Conservation (phyloP, 2,888 invertebrate genomes). For the Macropis europaea region DNA sequence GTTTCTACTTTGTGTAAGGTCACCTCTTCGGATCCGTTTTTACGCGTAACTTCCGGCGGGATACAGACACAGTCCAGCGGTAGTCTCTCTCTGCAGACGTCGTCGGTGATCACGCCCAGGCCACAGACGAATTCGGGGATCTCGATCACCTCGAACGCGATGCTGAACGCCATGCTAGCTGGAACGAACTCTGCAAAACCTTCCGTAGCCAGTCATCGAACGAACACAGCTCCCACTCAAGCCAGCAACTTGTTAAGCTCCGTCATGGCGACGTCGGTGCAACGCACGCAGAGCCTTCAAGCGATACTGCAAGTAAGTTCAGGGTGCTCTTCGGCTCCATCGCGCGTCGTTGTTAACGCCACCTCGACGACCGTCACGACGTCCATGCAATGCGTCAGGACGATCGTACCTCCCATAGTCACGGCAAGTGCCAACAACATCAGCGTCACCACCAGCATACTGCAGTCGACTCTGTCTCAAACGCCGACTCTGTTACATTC, state of each 20-base stretch:
- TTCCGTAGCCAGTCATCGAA: conserved; percentile 70
- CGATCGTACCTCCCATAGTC: conserved; percentile 69
- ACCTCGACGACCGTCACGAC: conserved; percentile 59
- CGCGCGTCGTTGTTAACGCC: conserved; percentile 66
- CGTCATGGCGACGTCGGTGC: conserved; percentile 71
- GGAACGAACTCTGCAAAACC: conserved; percentile 74
- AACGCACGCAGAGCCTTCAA: conserved; percentile 72
- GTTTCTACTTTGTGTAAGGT: conserved; percentile 68
- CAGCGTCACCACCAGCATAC: conserved; percentile 74
- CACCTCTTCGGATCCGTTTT: conserved; percentile 77
- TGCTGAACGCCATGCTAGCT: conserved; percentile 78
- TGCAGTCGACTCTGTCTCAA: conserved; percentile 77
- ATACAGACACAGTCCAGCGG: conserved; percentile 74
- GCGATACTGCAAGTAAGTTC: conserved; percentile 72
- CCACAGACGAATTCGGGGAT: conserved; percentile 62
- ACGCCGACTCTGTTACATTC: conserved; percentile 74
- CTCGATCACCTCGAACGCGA: conserved; percentile 76
- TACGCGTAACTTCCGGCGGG: conserved; percentile 72
- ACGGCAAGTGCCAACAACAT: conserved; percentile 65
- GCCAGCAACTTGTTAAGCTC: conserved; percentile 74
- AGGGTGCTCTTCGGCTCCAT: conserved; percentile 52
- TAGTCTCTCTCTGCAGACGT: conserved; percentile 55
- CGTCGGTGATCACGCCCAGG: conserved; percentile 59
- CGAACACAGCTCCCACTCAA: conserved; percentile 72
- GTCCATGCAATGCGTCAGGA: conserved; percentile 69